Percentiles rank a stretch among this genome's conserved stretches.
Evolutionary conservation across 2,888 invertebrate species (phyloP).

Genomic region (Sylvicola fuscatus): DNA sequence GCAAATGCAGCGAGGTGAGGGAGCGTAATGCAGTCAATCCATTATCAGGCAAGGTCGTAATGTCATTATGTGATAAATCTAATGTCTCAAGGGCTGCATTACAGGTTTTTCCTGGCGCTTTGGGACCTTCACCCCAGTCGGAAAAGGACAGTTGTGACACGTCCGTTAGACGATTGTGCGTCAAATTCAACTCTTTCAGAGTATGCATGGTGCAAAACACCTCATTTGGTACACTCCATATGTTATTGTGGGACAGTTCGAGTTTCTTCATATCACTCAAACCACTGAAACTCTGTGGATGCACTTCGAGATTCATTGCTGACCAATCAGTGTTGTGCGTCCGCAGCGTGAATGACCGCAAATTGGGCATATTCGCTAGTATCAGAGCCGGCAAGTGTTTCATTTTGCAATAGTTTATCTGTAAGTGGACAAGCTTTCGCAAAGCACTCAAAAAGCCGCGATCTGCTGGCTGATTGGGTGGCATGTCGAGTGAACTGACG

Average conservation of each 20-base stretch:
- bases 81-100: constrained; percentile 45
- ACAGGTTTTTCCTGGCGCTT: constrained; percentile 43
- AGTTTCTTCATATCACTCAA: constrained; percentile 42
- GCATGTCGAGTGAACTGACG: constrained; percentile 42
- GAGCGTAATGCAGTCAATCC: constrained; percentile 47
- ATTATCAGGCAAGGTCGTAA: constrained; percentile 46
- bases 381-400: constrained; percentile 49
- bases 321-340: constrained; percentile 67
- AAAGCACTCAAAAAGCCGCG: constrained; percentile 36
- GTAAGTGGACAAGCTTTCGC: constrained; percentile 53
- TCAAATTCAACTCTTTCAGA: constrained; percentile 47
- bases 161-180: constrained; percentile 58
- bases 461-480: constrained; percentile 11
- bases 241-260: constrained; percentile 55
- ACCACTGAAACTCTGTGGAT: constrained; percentile 47
- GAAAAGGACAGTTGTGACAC: constrained; percentile 51
- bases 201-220: constrained; percentile 50
- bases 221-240: constrained; percentile 51
- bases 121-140: constrained; percentile 45
- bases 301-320: constrained; percentile 53
- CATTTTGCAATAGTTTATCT: constrained; percentile 61
- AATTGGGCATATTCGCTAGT: constrained; percentile 41
- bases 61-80: constrained; percentile 54
- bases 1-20: constrained; percentile 44
- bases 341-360: constrained; percentile 43